A percentile compares a stretch with the other conserved stretches of the same genome.
Evolutionary conservation across 1,140 invertebrate species (phyloP).

Genomic region (Limonius californicus): DNA sequence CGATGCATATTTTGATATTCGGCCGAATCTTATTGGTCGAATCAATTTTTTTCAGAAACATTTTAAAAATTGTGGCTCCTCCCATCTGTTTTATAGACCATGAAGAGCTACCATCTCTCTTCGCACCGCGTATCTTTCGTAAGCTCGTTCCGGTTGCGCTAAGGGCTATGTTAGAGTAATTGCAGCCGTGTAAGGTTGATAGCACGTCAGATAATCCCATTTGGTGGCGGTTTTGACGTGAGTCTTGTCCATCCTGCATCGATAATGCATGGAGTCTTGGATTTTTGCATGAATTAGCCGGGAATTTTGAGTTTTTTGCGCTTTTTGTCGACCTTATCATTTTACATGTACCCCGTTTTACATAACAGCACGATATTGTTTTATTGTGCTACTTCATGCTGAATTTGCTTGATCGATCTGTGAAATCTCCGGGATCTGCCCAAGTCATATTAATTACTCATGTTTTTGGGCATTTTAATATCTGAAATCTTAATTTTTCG

Average conservation of each 20-base stretch:
- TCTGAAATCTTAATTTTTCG: background rate
- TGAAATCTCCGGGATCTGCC: background rate
- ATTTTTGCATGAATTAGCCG: conserved; percentile 19
- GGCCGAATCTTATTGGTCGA: conserved; percentile 30
- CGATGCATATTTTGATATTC: conserved; percentile 38
- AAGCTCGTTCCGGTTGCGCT: conserved; percentile 26
- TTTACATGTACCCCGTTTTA: conserved; percentile 15
- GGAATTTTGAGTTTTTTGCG: background rate
- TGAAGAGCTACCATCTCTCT: conserved; percentile 24
- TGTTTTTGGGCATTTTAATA: conserved; percentile 5
- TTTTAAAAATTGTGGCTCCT: conserved; percentile 31
- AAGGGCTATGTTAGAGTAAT: conserved; percentile 38
- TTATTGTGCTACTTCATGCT: conserved; percentile 16
- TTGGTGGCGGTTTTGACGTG: conserved; percentile 28
- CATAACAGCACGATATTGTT: conserved; percentile 15
- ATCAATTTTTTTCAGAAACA: conserved; percentile 31
- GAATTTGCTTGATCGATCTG: conserved; percentile 12
- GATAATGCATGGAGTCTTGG: conserved; percentile 14
- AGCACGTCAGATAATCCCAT: conserved; percentile 37
- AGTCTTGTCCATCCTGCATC: conserved; percentile 16
- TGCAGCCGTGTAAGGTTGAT: conserved; percentile 38
- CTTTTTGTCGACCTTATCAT: conserved; percentile 11
- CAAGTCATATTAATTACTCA: background rate
- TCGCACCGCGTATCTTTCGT: background rate
- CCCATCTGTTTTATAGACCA: conserved; percentile 31